Evolutionary conservation across 2,797 vertebrate species (phyloP), one percentile per base, ranked within the genome.

Genomic region (Oceanodroma leucorhoa): DNA sequence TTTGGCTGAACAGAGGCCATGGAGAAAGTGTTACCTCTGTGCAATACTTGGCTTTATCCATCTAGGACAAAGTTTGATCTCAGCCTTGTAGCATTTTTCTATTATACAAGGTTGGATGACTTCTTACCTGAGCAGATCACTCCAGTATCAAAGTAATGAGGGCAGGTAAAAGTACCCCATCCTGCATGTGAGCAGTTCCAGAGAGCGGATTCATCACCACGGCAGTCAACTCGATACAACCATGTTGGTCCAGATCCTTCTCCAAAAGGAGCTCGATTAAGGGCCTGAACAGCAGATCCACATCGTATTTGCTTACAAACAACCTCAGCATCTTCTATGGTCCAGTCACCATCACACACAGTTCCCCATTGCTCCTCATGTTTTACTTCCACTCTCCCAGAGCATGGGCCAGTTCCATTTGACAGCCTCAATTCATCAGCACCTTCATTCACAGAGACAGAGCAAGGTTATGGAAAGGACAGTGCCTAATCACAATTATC

Each of bases 371-470:
- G 30, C 71, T 83, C 96, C 22, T 97, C n/a, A 50, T 98, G 97
- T 87, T 96, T 97, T 83, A 98, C 61, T 92, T 98, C 98, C 93
- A 98, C 83, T 95, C 98, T 97, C n/a, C 98, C 98, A 40, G 98
- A 97, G 78, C 98, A 98, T 38, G 87, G 14, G 2, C 15, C 89
- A 8, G 48, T 60, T 81, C 98, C 98, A 0, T 97, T 97, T 32
- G 73, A 89, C 80, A 98, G 22, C 67, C 95, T 97, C 84, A 98
- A 15, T 89, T 98, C 87, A 57, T 97, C 94, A 51, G 89, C 41
- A 60, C 95, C 98, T 77, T 95, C 89, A 96, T 14, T 77, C 45
- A 92, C 53, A 96, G 36, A 65, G 60, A 87, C 12, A 91, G 69
- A 88, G 18, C 32, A 90, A 83, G 2, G 66, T 93, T 88, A 76